Conservation (phyloP, 1,140 invertebrate species). For the Lordiphosa collinella region DNA sequence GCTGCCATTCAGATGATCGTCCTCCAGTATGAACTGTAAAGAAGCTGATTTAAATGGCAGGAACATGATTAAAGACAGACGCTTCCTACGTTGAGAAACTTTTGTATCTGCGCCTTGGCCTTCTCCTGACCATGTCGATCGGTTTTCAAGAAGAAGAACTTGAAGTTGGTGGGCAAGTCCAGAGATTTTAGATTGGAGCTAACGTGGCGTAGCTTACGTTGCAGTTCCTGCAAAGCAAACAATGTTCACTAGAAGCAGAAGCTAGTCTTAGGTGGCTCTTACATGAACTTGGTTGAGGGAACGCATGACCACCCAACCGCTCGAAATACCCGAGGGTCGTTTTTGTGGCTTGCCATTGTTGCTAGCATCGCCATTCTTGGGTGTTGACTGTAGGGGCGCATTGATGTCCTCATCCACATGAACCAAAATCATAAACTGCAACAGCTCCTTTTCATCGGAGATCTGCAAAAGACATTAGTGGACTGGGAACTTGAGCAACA, state of each 20-base stretch:
- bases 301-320: conserved; percentile 91
- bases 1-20: conserved; percentile 91
- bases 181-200: conserved; percentile 89
- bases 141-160: conserved; percentile 89
- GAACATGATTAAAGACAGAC: not conserved
- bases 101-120: conserved; percentile 90
- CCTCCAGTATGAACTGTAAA: conserved; percentile 88
- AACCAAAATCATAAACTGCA: conserved; percentile 90
- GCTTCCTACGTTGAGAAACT: conserved; percentile 88
- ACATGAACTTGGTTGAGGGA: conserved; percentile 89
- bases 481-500: too few species aligned
- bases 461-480: conserved; percentile 79
- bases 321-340: conserved; percentile 85
- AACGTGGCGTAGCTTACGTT: conserved; percentile 90
- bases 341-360: conserved; percentile 46
- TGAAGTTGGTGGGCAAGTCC: conserved; percentile 89
- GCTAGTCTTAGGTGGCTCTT: conserved; percentile 17
- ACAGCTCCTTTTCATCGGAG: conserved; percentile 88
- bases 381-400: conserved; percentile 46
- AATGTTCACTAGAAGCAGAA: not conserved
- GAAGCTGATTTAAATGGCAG: not conserved
- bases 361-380: conserved; percentile 35
- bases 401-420: conserved; percentile 85
- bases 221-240: conserved; percentile 84
- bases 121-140: conserved; percentile 89